Percentiles rank a stretch among this genome's conserved stretches.
These are phyloP conservation scores for Medauroidea extradentata DNA, from an alignment of 1,140 invertebrate species.

Conservation along the genomic window DNA sequence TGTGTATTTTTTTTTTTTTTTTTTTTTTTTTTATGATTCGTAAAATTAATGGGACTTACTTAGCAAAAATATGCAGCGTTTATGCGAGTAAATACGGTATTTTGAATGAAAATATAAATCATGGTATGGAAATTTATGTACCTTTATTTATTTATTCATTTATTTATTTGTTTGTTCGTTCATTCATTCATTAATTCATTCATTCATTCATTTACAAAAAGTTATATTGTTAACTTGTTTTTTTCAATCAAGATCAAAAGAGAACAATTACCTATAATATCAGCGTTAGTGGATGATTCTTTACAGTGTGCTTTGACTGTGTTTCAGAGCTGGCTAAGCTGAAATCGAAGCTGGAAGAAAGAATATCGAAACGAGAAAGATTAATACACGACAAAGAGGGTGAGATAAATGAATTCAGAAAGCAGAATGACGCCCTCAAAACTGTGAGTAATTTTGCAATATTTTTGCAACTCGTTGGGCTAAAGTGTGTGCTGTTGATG, in stretches of 20 bases:
- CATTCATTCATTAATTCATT: background rate
- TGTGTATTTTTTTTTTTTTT: too few species aligned
- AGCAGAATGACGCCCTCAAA: conserved; percentile 32
- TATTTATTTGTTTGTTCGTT: background rate
- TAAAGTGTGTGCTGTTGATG: too few species aligned
- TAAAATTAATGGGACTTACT: background rate
- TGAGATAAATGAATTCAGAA: conserved; percentile 29
- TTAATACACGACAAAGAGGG: conserved; percentile 25
- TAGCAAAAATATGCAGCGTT: too few species aligned
- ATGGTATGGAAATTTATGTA: background rate
- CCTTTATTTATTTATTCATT: background rate
- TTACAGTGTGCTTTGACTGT: background rate
- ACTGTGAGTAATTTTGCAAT: conserved; percentile 24
- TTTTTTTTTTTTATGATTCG: too few species aligned
- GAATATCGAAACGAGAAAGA: conserved; percentile 7
- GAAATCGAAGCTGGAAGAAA: conserved; percentile 3
- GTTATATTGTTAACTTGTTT: background rate
- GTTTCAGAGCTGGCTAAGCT: conserved; percentile 7
- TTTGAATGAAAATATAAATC: background rate
- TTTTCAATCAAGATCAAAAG: background rate
- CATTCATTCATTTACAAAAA: background rate
- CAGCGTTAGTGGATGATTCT: too few species aligned
- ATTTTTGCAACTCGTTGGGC: too few species aligned
- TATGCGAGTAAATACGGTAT: too few species aligned
- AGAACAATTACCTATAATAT: too few species aligned